These are phyloP conservation scores for Heliconius hewitsoni DNA, from an alignment of 1,140 invertebrate genomes.

Conservation along the genomic window DNA sequence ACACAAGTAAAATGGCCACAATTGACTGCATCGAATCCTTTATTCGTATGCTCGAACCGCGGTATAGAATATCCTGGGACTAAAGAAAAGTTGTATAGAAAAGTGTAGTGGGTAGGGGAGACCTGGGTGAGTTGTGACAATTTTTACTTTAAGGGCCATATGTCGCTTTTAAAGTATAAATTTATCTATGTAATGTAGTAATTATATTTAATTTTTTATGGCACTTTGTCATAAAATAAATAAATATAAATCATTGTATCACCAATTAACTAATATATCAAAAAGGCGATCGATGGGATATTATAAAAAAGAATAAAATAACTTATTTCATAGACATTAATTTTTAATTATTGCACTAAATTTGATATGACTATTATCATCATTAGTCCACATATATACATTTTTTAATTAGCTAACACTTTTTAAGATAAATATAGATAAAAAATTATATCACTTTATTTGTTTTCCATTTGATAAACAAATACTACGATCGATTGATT, in stretches of 20 bases:
- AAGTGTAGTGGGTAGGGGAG: not conserved
- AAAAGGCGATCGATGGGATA: not conserved
- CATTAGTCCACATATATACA: no score
- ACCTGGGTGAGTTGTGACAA: no score
- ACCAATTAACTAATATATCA: not conserved
- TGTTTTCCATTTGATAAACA: constrained; percentile 7
- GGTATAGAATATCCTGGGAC: not conserved
- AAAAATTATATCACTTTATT: not conserved
- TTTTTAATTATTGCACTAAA: not conserved
- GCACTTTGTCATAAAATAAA: no score
- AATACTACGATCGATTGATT: constrained; percentile 11
- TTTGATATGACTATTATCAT: not conserved
- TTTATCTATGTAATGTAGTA: no score
- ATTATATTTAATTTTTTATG: no score
- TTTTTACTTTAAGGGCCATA: no score
- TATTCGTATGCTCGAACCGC: not conserved
- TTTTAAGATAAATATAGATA: not conserved
- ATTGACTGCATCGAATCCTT: constrained; percentile 24
- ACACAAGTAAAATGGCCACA: constrained; percentile 29
- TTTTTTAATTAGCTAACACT: no score
- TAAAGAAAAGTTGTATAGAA: not conserved
- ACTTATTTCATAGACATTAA: not conserved
- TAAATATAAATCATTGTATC: no score
- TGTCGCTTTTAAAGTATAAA: no score
- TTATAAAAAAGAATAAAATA: not conserved